A percentile compares a stretch with the other conserved stretches of the same genome.
These are phyloP conservation scores for Mesoligia furuncula DNA, from an alignment of 2,888 invertebrate species.

Conservation along the genomic window DNA sequence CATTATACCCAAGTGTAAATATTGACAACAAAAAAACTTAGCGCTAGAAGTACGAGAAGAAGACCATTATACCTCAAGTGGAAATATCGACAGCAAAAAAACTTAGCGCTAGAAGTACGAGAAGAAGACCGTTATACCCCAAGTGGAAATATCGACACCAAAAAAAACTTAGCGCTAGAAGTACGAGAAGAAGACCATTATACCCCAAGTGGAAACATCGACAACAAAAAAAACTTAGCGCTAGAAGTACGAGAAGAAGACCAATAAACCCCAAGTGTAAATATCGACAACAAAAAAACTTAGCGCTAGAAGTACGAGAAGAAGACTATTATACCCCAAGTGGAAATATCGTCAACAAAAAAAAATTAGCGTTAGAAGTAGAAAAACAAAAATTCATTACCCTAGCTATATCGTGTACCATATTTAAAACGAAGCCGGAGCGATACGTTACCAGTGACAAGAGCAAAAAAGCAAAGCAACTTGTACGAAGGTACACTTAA, in stretches of 20 bases:
- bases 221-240: background rate
- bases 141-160: background rate
- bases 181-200: background rate
- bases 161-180: background rate
- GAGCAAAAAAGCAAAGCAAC: slow-evolving; percentile 57
- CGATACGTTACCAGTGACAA: slow-evolving; percentile 55
- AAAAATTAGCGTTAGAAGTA: background rate
- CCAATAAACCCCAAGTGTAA: background rate
- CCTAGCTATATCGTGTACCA: slow-evolving; percentile 41
- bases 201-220: background rate
- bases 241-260: background rate
- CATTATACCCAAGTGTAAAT: background rate
- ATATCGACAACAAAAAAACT: background rate
- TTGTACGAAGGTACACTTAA: slow-evolving; percentile 56
- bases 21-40: background rate
- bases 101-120: no score
- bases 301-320: no score
- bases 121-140: background rate
- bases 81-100: background rate
- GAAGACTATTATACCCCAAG: background rate
- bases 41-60: no score
- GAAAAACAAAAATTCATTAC: slow-evolving; percentile 19
- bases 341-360: background rate
- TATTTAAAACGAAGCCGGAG: slow-evolving; percentile 50
- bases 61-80: background rate